Evolutionary conservation across 2,797 vertebrate genomes (phyloP).

Genomic region (Fratercula arctica): DNA sequence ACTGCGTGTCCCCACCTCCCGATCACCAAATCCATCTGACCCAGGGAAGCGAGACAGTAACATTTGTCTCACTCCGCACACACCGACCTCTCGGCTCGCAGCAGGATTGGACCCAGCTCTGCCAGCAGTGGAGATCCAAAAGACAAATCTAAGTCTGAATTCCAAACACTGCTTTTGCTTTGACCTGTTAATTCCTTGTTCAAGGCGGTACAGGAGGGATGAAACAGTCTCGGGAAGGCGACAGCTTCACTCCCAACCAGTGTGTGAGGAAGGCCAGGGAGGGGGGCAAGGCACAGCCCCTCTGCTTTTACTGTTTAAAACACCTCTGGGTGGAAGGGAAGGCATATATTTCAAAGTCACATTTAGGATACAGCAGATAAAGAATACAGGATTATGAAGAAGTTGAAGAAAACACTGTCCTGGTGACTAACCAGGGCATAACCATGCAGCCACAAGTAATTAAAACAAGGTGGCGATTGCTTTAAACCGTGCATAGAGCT

Average conservation of each 20-base stretch:
- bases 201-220: background rate
- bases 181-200: background rate
- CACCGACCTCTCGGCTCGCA: background rate
- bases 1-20: accelerated
- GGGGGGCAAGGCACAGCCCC: background rate
- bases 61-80: accelerated
- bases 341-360: too few relatives aligned
- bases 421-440: background rate
- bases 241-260: background rate
- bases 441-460: background rate
- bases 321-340: too few relatives aligned
- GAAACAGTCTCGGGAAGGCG: background rate
- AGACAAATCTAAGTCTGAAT: background rate
- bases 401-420: background rate
- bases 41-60: accelerated
- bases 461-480: accelerated
- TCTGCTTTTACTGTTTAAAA: background rate
- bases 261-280: accelerated
- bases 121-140: background rate
- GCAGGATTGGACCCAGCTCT: background rate
- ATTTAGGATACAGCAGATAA: background rate
- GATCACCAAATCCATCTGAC: accelerated
- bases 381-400: background rate
- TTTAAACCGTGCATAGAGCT: accelerated
- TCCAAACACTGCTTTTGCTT: background rate